These are phyloP conservation scores for Piaya cayana DNA, from an alignment of 2,113 vertebrate genomes.

Conservation along the genomic window DNA sequence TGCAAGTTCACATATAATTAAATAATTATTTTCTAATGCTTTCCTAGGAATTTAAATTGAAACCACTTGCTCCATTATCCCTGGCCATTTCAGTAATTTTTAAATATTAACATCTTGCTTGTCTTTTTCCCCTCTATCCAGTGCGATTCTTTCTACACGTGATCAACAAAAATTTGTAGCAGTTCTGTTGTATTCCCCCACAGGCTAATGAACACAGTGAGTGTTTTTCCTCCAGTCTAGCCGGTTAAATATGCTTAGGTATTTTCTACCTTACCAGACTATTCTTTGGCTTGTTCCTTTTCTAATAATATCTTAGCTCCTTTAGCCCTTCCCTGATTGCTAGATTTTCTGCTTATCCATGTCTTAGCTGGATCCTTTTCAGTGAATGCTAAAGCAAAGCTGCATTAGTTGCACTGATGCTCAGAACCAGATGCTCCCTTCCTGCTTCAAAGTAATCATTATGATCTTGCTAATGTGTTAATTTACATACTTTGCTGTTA, in stretches of 20 bases:
- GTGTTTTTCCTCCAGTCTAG: neutral
- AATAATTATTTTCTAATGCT: neutral
- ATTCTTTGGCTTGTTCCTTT: neutral
- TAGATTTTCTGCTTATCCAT: neutral
- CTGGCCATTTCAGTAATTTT: neutral
- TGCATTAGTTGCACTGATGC: neutral
- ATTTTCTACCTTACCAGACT: neutral
- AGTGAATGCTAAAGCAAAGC: neutral
- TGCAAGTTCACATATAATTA: neutral
- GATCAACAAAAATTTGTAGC: neutral
- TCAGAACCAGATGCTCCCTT: neutral
- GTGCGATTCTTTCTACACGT: neutral
- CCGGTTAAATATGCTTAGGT: neutral
- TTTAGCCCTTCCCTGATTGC: neutral
- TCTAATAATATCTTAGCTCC: neutral
- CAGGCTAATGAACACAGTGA: neutral
- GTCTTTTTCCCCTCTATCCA: neutral
- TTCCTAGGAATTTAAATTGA: neutral
- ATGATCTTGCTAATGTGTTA: neutral
- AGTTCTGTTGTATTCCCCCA: accelerated
- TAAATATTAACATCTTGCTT: neutral
- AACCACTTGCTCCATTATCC: neutral
- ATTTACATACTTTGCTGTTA: neutral
- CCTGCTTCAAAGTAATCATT: neutral
- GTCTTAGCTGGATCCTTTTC: neutral